Percentiles rank a stretch among this genome's conserved stretches.
These are phyloP conservation scores for Poeciliopsis prolifica DNA, from an alignment of 2,113 vertebrate genomes.

Conservation along the genomic window DNA sequence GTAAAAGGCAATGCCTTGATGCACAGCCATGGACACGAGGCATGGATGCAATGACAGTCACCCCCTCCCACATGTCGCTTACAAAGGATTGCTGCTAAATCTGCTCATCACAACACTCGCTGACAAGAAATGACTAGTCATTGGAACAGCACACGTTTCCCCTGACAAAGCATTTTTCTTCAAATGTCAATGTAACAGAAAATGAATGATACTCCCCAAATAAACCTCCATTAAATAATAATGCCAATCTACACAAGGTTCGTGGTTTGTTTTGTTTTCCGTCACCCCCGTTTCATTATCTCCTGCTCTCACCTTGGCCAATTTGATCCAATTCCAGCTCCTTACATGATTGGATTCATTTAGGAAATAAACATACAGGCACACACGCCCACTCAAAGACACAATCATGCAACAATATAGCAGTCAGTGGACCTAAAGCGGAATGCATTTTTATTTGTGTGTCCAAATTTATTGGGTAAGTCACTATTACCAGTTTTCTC, in stretches of 20 bases:
- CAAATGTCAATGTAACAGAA: slow-evolving; percentile 19
- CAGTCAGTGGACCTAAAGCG: slow-evolving; percentile 30
- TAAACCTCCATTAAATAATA: slow-evolving; percentile 17
- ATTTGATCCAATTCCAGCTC: slow-evolving; percentile 48
- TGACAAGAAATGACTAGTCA: slow-evolving; percentile 9
- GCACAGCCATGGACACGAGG: slow-evolving; percentile 50
- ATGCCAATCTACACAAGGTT: slow-evolving; percentile 15
- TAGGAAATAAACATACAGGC: slow-evolving; percentile 6
- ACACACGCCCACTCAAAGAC: neutral
- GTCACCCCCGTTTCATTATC: slow-evolving; percentile 46
- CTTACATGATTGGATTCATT: slow-evolving; percentile 41
- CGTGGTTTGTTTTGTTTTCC: slow-evolving; percentile 37
- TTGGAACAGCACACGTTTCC: neutral
- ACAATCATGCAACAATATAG: slow-evolving; percentile 12
- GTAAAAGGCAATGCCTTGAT: slow-evolving; percentile 70
- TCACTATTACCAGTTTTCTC: slow-evolving; percentile 33
- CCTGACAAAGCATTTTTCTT: slow-evolving; percentile 13
- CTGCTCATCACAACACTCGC: slow-evolving; percentile 21
- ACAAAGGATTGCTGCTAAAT: slow-evolving; percentile 14
- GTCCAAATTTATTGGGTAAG: slow-evolving; percentile 23
- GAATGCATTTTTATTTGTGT: slow-evolving; percentile 50
- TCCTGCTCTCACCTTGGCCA: slow-evolving; percentile 29
- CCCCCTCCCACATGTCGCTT: slow-evolving; percentile 35
- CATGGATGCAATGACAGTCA: slow-evolving; percentile 44
- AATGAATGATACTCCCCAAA: slow-evolving; percentile 20